Evolutionary conservation across 2,113 vertebrate genomes (phyloP), one percentile per base, ranked within the genome.

Genomic region (Indicator indicator): DNA sequence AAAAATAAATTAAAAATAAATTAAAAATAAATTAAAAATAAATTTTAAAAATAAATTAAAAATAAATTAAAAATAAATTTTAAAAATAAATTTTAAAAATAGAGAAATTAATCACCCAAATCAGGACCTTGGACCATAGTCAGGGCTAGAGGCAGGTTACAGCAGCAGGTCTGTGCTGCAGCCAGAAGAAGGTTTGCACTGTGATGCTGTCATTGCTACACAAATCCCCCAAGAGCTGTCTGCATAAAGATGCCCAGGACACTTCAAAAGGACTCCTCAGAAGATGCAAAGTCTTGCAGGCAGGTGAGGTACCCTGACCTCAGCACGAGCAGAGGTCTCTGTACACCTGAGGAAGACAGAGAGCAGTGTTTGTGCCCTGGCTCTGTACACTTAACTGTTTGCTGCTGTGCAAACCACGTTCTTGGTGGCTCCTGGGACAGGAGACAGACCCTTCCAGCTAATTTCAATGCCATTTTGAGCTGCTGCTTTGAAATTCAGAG

Each of bases 161-260:
- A 78, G 62, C 8, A 5, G 26, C 44, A 58, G 50, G 24, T 69
- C 36, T 10, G 30, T 16, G 5, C 65, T n/a, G 33, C 38, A 70
- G 26, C 73, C 38, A 50, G 26, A 55, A 72, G n/a, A n/a, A 27
- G 32, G 32, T 14, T 11, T 16, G 15, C 32, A 7, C 42, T 2
- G 0, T 16, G 28, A 27, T 44, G 20, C 59, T 20, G 3, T 21
- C 50, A 17, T 32, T 32, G 30, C 75, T 33, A 27, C 28, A 33
- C 32, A 46, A 21, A 10, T 48, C 13, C 32, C 40, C 4, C 4
- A 0, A 0, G 9, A 48, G 54, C 54, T 8, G 6, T 15, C 65
- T 54, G 32, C 13, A 0, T 2, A 2, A 55, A 54, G 36, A 17
- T 6, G 10, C 40, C 28, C 67, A 27, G 46, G 58, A 65, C 50